These are phyloP conservation scores for Leptinotarsa juncta DNA, from an alignment of 2,888 invertebrate genomes.

Conservation along the genomic window DNA sequence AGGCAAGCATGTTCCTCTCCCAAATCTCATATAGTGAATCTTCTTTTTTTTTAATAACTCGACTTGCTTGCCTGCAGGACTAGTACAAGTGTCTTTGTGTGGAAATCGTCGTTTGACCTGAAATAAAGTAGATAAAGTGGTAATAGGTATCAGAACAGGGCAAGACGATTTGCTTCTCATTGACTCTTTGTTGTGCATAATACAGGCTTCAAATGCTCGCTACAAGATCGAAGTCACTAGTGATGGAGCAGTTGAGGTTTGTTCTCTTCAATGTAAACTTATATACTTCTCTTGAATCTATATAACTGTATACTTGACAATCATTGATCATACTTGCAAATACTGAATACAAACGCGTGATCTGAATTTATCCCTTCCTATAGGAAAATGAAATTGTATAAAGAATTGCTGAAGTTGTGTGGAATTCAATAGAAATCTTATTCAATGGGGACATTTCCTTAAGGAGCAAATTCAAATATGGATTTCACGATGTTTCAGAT, in stretches of 20 bases:
- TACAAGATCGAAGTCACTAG: too few relatives aligned
- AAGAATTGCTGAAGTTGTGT: constrained; percentile 25
- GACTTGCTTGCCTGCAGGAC: constrained; percentile 17
- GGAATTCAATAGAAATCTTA: not conserved
- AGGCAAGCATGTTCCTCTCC: constrained; percentile 48
- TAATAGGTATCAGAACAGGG: not conserved
- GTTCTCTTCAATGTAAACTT: constrained; percentile 45
- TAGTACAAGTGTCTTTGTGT: constrained; percentile 4
- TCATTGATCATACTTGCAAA: constrained; percentile 58
- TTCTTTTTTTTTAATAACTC: constrained; percentile 38
- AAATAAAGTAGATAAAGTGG: not conserved
- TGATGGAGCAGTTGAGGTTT: constrained; percentile 23
- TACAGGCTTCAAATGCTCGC: not conserved
- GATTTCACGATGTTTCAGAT: constrained; percentile 26
- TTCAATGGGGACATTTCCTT: not conserved
- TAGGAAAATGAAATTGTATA: constrained; percentile 45
- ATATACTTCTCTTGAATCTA: constrained; percentile 59
- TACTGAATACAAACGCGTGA: constrained; percentile 55
- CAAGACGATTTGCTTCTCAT: not conserved
- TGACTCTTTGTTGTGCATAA: not conserved
- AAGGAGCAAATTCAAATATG: constrained; percentile 1
- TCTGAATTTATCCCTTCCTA: constrained; percentile 45
- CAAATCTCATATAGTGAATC: constrained; percentile 44
- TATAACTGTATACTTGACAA: constrained; percentile 64
- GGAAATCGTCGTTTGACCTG: not conserved